Conservation (phyloP, 2,797 vertebrate genomes). For the Emys orbicularis region DNA sequence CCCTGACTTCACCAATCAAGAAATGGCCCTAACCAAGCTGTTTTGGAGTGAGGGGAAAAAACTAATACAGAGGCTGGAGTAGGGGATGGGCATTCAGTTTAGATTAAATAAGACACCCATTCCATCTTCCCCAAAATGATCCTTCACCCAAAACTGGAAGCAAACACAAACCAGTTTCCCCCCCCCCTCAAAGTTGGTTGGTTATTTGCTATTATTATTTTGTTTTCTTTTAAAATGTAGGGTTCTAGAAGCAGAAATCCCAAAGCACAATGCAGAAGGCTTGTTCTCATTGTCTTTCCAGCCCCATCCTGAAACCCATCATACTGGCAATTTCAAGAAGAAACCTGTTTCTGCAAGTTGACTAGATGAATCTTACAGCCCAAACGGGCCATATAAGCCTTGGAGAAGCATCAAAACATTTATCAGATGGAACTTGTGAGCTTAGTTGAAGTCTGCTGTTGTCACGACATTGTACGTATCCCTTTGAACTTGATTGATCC, state of each 20-base stretch:
- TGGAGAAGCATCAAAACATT: conserved; percentile 58
- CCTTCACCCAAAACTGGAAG: conserved; percentile 27
- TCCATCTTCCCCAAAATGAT: conserved; percentile 48
- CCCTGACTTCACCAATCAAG: conserved; percentile 75
- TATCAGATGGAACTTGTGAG: conserved; percentile 60
- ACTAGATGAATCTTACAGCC: not conserved
- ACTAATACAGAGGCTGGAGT: conserved; percentile 37
- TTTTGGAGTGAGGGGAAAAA: conserved; percentile 66
- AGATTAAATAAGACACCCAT: conserved; percentile 59
- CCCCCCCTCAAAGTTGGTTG: not conserved
- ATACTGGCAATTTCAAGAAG: conserved; percentile 6
- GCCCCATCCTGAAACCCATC: not conserved
- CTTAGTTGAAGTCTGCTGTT: conserved; percentile 32
- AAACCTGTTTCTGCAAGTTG: conserved; percentile 46
- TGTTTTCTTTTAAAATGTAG: not conserved
- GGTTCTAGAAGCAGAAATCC: not conserved
- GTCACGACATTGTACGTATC: conserved; percentile 30
- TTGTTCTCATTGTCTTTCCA: conserved; percentile 4
- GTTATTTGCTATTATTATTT: not conserved
- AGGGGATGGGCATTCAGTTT: conserved; percentile 59
- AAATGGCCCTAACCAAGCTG: conserved; percentile 62
- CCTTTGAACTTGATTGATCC: conserved; percentile 8
- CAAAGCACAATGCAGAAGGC: not conserved
- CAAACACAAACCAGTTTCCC: not conserved
- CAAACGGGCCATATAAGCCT: conserved; percentile 39